phyloP scores from a whole-genome alignment of 2,113 vertebrate species.

The Notothenia rossii region DNA sequence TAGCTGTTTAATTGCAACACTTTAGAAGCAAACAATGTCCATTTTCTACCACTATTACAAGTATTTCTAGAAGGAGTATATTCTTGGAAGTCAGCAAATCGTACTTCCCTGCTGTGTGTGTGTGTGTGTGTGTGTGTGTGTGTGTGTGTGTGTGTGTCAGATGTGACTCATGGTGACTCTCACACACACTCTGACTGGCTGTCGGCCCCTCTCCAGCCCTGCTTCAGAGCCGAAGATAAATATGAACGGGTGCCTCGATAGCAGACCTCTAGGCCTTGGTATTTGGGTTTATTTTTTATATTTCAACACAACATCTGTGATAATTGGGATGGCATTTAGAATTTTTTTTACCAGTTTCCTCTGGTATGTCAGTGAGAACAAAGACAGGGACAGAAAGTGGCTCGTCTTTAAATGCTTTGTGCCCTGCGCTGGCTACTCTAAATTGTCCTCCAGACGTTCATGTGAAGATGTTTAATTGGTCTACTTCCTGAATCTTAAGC shows the following conservation, averaged over 20 bases:
- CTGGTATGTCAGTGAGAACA: conserved; percentile 35
- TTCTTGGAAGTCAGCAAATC: conserved; percentile 28
- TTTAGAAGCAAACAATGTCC: background rate
- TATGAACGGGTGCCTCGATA: conserved; percentile 48
- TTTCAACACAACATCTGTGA: conserved; percentile 51
- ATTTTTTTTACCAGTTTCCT: too few species aligned
- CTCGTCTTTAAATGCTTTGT: conserved; percentile 3
- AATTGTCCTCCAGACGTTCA: conserved; percentile 19
- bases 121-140: too few species aligned
- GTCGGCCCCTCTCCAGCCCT: conserved; percentile 31
- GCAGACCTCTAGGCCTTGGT: conserved; percentile 62
- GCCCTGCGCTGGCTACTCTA: conserved; percentile 13
- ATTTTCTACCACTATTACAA: background rate
- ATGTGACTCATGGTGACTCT: too few species aligned
- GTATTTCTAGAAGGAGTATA: background rate
- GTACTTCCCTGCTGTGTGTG: conserved; percentile 11
- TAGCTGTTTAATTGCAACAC: background rate
- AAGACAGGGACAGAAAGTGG: conserved; percentile 17
- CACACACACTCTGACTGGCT: conserved; percentile 16
- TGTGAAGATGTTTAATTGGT: conserved; percentile 6
- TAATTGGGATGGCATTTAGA: conserved; percentile 80
- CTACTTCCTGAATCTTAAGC: conserved; percentile 13
- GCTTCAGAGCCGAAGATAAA: conserved; percentile 39
- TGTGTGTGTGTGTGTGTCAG: too few species aligned
- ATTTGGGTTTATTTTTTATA: conserved; percentile 70